A percentile compares a stretch with the other conserved stretches of the same genome.
These are phyloP conservation scores for Turritopsis rubra DNA, from an alignment of 30 jellyfish, hydroid and myxozoan species.

Conservation along the genomic window DNA sequence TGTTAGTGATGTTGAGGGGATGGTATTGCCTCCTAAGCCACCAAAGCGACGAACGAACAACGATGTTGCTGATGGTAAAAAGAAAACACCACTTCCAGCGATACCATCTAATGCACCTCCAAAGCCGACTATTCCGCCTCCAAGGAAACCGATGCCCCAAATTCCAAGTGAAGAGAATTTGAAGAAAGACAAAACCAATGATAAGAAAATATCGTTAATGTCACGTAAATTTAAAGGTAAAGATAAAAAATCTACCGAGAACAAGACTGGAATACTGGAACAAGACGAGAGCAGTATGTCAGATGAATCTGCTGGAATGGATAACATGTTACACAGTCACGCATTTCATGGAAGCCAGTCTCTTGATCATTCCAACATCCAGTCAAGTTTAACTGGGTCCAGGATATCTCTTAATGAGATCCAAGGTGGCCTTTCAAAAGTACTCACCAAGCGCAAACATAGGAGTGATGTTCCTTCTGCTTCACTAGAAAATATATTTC, in stretches of 20 bases:
- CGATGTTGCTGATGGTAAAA: constrained; percentile 1
- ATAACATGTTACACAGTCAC: neutral
- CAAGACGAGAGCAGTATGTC: constrained; percentile 6
- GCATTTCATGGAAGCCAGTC: neutral
- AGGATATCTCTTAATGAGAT: constrained; percentile 26
- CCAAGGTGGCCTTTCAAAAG: constrained; percentile 19
- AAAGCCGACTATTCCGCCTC: constrained; percentile 10
- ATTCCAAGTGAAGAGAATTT: neutral
- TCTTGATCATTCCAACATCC: neutral
- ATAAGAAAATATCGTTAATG: constrained; percentile 12
- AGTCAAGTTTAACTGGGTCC: neutral
- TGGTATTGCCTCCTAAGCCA: constrained; percentile 35
- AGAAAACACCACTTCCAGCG: neutral
- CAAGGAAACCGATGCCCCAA: constrained; percentile 2
- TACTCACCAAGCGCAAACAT: neutral
- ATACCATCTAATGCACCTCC: neutral
- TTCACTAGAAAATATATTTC: neutral
- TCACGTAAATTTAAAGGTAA: constrained; percentile 10
- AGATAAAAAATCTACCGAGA: constrained; percentile 24
- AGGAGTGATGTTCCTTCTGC: neutral
- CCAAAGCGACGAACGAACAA: constrained; percentile 18
- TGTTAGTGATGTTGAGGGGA: constrained; percentile 29
- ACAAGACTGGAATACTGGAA: no score
- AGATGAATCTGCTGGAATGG: neutral
- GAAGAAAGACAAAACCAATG: neutral